Evolutionary conservation across 2,113 vertebrate genomes (phyloP), one percentile per base, ranked within the genome.

Genomic region (Pogonocichla stellata): DNA sequence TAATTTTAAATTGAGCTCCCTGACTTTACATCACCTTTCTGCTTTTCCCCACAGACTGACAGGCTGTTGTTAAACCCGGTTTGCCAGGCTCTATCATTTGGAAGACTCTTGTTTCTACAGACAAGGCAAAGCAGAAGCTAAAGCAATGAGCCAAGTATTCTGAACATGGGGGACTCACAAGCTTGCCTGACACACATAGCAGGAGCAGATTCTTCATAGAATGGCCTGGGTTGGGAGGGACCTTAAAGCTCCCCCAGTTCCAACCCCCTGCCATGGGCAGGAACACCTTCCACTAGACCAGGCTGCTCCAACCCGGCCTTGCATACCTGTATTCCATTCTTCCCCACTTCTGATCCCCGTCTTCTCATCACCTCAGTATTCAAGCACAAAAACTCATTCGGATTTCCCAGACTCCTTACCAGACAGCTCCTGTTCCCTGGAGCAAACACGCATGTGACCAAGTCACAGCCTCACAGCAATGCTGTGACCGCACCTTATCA

Each of bases 381-480:
- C 25, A 75, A 40, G 15, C 28, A 69, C 36, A 71, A 67, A 78
- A 43, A 15, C 31, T 31, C 36, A 8, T 25, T 10, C 16, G 19
- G 14, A 5, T 33, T 79, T 51, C 53, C 36, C 65, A 83, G 25
- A n/a, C 6, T 10, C 14, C 34, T 15, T 7, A 19, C 6, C 73
- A 78, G 29, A 31, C 17, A 54, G 5, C 2, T 64, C 75, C 56
- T 25, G 3, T 8, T 38, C 31, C 29, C 34, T 1, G 0, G 24
- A 72, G 60, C 78, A 64, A 86, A n/a, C 19, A 15, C 0, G 0
- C 1, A 0, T 1, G 1, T 23, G 45, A 61, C 34, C 25, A 12
- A 34, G 36, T 14, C 36, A n/a, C 62, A 45, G 22, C 22, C 42
- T 26, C 8, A 28, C 23, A 0, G 2, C 1, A 12, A 28, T 15